A percentile compares a stretch with the other conserved stretches of the same genome.
Evolutionary conservation across 1,140 invertebrate genomes (phyloP).

Genomic region (Protaetia brevitarsis): DNA sequence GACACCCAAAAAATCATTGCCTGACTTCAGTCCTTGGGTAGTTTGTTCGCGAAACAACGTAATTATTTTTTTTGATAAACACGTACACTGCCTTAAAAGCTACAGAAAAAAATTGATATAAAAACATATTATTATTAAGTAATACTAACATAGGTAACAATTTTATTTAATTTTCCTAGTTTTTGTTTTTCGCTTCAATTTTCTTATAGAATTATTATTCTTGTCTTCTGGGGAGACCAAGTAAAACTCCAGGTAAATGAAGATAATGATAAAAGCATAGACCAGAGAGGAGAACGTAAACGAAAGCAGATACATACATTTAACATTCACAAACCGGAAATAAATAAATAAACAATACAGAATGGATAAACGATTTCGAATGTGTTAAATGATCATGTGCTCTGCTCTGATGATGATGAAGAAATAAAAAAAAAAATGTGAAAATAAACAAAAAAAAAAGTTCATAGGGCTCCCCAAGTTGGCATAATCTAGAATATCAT

Average conservation of each 20-base stretch:
- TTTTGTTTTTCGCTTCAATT: not conserved
- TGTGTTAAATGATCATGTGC: slow-evolving; percentile 19
- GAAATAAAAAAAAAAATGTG: not conserved
- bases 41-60: not conserved
- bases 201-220: not conserved
- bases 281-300: slow-evolving; percentile 1
- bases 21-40: slow-evolving; percentile 6
- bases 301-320: slow-evolving; percentile 21
- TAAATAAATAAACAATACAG: slow-evolving; percentile 14
- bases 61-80: not conserved
- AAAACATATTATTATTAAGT: slow-evolving; percentile 21
- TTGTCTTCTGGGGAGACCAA: slow-evolving; percentile 14
- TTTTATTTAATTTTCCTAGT: not conserved
- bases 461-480: slow-evolving; percentile 15
- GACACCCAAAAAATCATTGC: slow-evolving; percentile 14
- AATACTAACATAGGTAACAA: slow-evolving; percentile 22
- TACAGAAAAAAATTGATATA: slow-evolving; percentile 20
- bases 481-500: slow-evolving; percentile 21
- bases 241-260: not conserved
- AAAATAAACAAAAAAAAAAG: not conserved
- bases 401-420: not conserved
- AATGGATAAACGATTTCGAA: slow-evolving; percentile 13
- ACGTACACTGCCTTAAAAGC: slow-evolving; percentile 16
- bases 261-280: slow-evolving; percentile 3
- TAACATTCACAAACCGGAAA: slow-evolving; percentile 13